These are phyloP conservation scores for Sclerurus mexicanus DNA, from an alignment of 2,113 vertebrate genomes.

Conservation along the genomic window DNA sequence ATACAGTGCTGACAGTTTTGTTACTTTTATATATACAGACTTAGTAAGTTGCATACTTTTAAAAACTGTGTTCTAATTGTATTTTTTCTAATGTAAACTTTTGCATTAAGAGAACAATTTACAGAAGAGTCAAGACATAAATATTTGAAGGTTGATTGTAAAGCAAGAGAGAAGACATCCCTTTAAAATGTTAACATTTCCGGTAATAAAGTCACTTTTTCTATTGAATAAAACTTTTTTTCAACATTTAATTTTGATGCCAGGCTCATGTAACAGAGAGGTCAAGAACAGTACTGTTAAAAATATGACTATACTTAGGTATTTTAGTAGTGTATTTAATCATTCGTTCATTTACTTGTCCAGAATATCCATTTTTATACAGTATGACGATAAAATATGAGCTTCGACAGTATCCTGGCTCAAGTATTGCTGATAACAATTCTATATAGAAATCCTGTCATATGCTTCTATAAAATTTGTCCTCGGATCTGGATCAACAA, in stretches of 20 bases:
- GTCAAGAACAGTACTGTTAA: conserved; percentile 9
- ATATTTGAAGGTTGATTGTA: background rate
- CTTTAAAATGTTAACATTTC: background rate
- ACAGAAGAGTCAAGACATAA: background rate
- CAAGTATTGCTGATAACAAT: background rate
- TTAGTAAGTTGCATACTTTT: background rate
- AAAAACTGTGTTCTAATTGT: background rate
- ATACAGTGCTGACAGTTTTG: background rate
- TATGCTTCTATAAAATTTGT: background rate
- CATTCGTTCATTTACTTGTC: conserved; percentile 19
- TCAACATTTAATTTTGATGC: background rate
- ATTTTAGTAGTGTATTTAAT: conserved; percentile 21
- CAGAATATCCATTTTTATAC: background rate
- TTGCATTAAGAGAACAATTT: background rate
- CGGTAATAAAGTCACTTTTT: background rate
- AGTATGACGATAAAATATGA: background rate
- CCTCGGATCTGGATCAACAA: background rate
- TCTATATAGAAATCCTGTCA: background rate
- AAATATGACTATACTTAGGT: background rate
- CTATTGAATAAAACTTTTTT: background rate
- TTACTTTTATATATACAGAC: background rate
- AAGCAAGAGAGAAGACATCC: background rate
- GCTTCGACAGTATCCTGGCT: background rate
- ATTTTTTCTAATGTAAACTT: background rate
- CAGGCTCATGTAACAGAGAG: background rate